Base-by-base conservation (phyloP, 1,140 invertebrate species). In the Trachelipus rathkii region DNA sequence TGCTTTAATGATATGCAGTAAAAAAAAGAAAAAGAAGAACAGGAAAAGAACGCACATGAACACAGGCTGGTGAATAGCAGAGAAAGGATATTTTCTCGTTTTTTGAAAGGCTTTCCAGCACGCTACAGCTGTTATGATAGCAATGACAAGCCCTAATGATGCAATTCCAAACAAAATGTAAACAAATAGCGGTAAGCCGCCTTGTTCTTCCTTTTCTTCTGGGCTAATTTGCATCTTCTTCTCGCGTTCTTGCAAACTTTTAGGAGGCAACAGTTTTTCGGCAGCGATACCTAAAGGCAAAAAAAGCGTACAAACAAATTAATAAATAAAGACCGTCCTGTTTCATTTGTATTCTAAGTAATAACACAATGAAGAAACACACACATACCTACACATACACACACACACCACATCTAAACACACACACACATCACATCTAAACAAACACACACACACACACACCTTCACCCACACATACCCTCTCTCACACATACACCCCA, bases 81-180 rank as follows among this genome's bases (percentile, higher is more conserved):
- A 19, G 50, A 60, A 60, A 19, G 50, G 50, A 19, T 60, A 60
- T 60, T 60, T 60, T 8, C 50, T 60, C 50, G 50, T 60, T 19
- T 60, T 60, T 60, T 60, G 11, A 60, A 60, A 60, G 19, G 50
- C 50, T 60, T 60, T 60, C 50, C 50, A 60, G 8, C 50, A 60
- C 50, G 50, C 50, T 60, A 60, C 50, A 19, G 50, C 50, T 60
- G 50, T 60, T 60, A 60, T 15, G 50, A 60, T 19, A 4, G 50
- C 50, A 15, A 60, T 60, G 19, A 60, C 50, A 60, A 60, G 50
- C 11, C 50, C 50, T 13, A 60, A 19, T 13, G 50, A 60, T 15
- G 50, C 50, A 15, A 60, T 15, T 60, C 50, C 50, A 60, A 15
- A 60, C 50, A 60, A 13, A 19, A 60, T 60, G 19, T 60, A 60